Conservation (phyloP, 1,140 invertebrate species). For the Idris sp. region DNA sequence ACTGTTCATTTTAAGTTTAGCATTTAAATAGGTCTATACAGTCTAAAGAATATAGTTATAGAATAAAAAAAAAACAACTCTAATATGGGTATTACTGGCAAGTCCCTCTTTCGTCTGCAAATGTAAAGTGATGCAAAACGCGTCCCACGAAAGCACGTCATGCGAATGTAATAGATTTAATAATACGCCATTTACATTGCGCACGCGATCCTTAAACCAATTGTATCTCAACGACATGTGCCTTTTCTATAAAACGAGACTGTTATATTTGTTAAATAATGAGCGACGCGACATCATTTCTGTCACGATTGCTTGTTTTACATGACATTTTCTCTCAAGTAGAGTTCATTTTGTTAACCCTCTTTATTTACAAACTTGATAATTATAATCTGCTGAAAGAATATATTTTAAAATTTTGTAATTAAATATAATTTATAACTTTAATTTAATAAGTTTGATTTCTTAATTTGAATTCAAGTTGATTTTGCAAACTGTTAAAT, state of each 20-base stretch:
- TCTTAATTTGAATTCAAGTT: no score
- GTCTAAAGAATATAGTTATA: neutral
- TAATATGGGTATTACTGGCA: constrained; percentile 12
- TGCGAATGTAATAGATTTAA: constrained; percentile 48
- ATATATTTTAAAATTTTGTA: no score
- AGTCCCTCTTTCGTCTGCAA: constrained; percentile 24
- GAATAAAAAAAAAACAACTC: constrained; percentile 5
- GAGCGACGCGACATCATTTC: constrained; percentile 23
- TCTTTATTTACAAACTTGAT: no score
- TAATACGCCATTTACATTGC: constrained; percentile 45
- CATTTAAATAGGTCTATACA: constrained; percentile 6
- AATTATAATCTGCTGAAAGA: no score
- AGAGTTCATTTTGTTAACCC: no score
- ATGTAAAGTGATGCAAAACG: constrained; percentile 48
- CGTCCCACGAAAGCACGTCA: constrained; percentile 47
- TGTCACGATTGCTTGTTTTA: constrained; percentile 20
- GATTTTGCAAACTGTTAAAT: no score
- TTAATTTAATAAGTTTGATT: no score
- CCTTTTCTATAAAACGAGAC: constrained; percentile 32
- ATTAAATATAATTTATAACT: no score
- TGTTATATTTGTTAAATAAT: constrained; percentile 37
- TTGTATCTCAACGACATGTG: constrained; percentile 31
- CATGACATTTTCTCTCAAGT: neutral
- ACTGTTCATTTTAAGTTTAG: neutral
- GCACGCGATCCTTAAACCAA: constrained; percentile 41